Evolutionary conservation across 2,797 vertebrate genomes (phyloP).

Genomic region (Coregonus suidteri): DNA sequence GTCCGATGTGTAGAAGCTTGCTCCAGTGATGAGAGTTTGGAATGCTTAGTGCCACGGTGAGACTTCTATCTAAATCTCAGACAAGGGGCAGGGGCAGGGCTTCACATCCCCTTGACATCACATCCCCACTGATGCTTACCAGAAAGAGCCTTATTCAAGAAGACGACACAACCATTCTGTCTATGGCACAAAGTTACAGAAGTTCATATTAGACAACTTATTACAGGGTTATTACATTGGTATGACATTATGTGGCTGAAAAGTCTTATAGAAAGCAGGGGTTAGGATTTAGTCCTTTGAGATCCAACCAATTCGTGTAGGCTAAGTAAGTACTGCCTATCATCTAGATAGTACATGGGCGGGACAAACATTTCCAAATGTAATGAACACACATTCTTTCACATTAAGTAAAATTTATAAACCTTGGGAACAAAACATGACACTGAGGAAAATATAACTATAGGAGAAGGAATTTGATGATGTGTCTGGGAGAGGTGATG

Average conservation of each 20-base stretch:
- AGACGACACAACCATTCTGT: background rate
- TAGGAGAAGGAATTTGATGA: background rate
- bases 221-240: background rate
- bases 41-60: background rate
- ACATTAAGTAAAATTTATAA: background rate
- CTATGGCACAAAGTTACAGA: background rate
- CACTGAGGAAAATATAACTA: background rate
- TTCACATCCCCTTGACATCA: constrained; percentile 7
- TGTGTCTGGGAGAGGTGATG: background rate
- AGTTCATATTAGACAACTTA: background rate
- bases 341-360: background rate
- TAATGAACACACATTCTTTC: background rate
- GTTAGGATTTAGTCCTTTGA: too few relatives aligned
- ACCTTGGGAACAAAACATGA: background rate
- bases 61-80: background rate
- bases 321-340: background rate
- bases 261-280: too few relatives aligned
- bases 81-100: background rate
- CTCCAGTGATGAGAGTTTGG: background rate
- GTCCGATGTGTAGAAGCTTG: background rate
- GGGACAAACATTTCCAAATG: background rate
- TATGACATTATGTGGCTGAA: too few relatives aligned
- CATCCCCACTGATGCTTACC: background rate
- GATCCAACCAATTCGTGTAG: background rate
- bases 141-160: background rate